Conservation (phyloP, 2,113 vertebrate genomes). For the Sula dactylatra region DNA sequence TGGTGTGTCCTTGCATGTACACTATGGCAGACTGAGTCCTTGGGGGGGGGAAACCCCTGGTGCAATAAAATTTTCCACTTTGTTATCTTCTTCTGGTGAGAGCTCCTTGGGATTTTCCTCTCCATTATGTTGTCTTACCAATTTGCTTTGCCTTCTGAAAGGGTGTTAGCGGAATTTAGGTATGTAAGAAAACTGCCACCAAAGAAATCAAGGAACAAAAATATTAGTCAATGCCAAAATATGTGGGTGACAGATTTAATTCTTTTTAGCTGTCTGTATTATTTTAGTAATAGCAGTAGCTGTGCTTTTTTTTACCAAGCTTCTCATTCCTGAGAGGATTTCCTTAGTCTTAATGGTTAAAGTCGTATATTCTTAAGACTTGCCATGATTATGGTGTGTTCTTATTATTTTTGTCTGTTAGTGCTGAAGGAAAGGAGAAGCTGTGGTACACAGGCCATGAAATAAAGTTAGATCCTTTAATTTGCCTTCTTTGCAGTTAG, state of each 20-base stretch:
- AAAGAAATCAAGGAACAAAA: background rate
- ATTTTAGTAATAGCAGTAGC: background rate
- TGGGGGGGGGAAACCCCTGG: rapidly evolving
- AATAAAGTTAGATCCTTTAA: background rate
- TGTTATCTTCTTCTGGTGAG: background rate
- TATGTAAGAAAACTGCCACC: background rate
- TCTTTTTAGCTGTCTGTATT: background rate
- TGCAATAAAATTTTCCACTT: background rate
- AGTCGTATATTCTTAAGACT: background rate
- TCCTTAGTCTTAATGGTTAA: background rate
- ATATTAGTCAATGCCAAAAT: background rate
- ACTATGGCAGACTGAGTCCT: background rate
- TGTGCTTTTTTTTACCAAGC: background rate
- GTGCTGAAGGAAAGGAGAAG: background rate
- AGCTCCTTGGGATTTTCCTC: background rate
- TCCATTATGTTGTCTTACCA: background rate
- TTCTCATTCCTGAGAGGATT: background rate
- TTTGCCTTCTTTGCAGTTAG: background rate
- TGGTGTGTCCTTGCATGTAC: background rate
- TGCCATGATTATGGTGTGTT: background rate
- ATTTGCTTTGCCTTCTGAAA: background rate
- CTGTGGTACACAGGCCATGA: background rate
- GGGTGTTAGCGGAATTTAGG: background rate
- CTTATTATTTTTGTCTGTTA: background rate
- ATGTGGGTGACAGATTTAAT: background rate